These are phyloP conservation scores for Chrosomus eos DNA, from an alignment of 2,797 vertebrate species.

Conservation along the genomic window DNA sequence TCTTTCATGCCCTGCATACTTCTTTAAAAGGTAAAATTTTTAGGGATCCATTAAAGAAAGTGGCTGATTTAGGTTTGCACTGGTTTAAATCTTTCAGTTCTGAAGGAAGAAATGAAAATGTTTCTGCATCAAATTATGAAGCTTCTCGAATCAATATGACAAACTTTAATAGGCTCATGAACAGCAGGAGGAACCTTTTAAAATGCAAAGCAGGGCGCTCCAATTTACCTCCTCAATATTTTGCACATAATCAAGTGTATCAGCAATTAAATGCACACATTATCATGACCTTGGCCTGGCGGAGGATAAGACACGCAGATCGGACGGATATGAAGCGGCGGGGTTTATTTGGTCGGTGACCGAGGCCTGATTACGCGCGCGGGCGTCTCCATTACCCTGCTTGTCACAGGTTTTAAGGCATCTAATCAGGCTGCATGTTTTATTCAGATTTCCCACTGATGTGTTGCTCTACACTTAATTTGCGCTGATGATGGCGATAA, in stretches of 20 bases:
- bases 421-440: constrained; percentile 55
- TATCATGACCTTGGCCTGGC: constrained; percentile 57
- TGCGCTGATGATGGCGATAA: constrained; percentile 48
- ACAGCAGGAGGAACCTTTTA: constrained; percentile 43
- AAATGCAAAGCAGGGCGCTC: constrained; percentile 46
- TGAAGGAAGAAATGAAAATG: constrained; percentile 1
- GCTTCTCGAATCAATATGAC: constrained; percentile 24
- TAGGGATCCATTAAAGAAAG: background rate
- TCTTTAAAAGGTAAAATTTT: background rate
- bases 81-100: background rate
- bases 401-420: constrained; percentile 55
- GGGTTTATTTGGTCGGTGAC: constrained; percentile 40
- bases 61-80: background rate
- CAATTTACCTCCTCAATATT: constrained; percentile 54
- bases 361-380: constrained; percentile 52
- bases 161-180: constrained; percentile 29
- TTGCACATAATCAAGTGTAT: constrained; percentile 64
- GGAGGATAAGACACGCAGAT: constrained; percentile 35
- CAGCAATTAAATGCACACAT: constrained; percentile 59
- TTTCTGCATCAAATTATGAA: constrained; percentile 15
- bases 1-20: background rate
- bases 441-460: constrained; percentile 51
- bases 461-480: constrained; percentile 53
- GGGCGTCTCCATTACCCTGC: constrained; percentile 47
- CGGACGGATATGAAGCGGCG: constrained; percentile 33